A percentile compares a stretch with the other conserved stretches of the same genome.
Conservation (phyloP, 2,797 vertebrate genomes). For the Monodelphis domestica region DNA sequence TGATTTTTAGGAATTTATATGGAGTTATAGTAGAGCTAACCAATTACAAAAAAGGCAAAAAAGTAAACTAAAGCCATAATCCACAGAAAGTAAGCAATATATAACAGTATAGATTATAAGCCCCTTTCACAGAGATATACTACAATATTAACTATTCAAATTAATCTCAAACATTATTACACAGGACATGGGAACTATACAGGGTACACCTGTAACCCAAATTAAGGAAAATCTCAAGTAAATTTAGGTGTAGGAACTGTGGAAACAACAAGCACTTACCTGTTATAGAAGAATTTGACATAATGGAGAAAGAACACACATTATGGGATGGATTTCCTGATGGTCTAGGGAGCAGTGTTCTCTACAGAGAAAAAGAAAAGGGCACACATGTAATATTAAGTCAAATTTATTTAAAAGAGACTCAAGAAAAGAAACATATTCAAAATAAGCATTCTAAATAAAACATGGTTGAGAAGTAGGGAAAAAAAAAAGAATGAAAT, state of each 20-base stretch:
- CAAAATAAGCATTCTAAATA: not conserved
- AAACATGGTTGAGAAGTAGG: not conserved
- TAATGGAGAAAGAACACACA: slow-evolving; percentile 97
- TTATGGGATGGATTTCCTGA: slow-evolving; percentile 95
- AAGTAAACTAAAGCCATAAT: not conserved
- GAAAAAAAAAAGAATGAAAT: no score
- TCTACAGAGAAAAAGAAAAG: slow-evolving; percentile 82
- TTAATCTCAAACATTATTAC: not conserved
- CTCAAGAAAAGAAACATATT: not conserved
- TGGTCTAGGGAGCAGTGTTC: slow-evolving; percentile 95
- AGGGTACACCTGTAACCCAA: not conserved
- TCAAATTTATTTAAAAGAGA: not conserved
- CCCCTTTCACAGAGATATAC: not conserved
- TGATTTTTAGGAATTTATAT: not conserved
- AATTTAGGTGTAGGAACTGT: not conserved
- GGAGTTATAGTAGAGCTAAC: not conserved
- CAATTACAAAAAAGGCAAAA: not conserved
- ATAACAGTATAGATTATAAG: not conserved
- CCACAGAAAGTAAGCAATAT: not conserved
- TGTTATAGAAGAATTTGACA: slow-evolving; percentile 95
- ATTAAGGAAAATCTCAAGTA: not conserved
- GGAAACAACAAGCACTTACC: slow-evolving; percentile 84
- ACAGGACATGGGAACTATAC: not conserved
- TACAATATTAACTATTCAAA: not conserved
- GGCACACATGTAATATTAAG: not conserved